Evolutionary conservation across 2,797 vertebrate species (phyloP).

Genomic region (Momotus momota): DNA sequence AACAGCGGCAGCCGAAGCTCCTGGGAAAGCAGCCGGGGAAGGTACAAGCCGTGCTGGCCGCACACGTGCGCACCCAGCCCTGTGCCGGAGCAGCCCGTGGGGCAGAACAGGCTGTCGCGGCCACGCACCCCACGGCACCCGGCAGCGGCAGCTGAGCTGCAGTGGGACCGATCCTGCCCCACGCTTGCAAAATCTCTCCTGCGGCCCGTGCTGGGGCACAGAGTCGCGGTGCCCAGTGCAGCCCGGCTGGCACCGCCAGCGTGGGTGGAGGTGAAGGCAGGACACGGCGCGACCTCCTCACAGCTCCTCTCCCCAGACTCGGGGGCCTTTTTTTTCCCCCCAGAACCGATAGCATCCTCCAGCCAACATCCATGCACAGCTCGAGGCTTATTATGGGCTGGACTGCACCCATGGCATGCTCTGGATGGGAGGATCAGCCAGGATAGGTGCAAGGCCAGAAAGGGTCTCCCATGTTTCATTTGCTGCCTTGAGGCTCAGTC

Average conservation of each 20-base stretch:
- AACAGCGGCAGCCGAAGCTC: neutral
- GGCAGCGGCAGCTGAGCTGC: neutral
- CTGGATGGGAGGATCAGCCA: neutral
- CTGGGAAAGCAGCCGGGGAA: accelerated
- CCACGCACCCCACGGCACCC: neutral
- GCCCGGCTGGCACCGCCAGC: neutral
- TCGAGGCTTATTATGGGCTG: neutral
- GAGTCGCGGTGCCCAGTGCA: neutral
- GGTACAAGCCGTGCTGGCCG: neutral
- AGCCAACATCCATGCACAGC: accelerated
- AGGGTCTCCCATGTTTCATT: neutral
- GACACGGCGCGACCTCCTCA: accelerated
- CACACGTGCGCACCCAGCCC: too few relatives aligned
- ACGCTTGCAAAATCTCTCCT: neutral
- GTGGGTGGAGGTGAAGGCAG: neutral
- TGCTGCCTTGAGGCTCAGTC: neutral
- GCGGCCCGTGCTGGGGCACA: neutral
- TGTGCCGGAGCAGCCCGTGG: accelerated
- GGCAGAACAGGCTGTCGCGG: neutral
- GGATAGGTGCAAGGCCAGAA: neutral
- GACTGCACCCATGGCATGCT: accelerated
- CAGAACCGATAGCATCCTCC: neutral
- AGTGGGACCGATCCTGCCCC: neutral
- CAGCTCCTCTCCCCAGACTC: neutral
- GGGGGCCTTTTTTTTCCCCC: accelerated